Base-by-base conservation (phyloP, 2,113 vertebrate species). In the Pluvianellus socialis region DNA sequence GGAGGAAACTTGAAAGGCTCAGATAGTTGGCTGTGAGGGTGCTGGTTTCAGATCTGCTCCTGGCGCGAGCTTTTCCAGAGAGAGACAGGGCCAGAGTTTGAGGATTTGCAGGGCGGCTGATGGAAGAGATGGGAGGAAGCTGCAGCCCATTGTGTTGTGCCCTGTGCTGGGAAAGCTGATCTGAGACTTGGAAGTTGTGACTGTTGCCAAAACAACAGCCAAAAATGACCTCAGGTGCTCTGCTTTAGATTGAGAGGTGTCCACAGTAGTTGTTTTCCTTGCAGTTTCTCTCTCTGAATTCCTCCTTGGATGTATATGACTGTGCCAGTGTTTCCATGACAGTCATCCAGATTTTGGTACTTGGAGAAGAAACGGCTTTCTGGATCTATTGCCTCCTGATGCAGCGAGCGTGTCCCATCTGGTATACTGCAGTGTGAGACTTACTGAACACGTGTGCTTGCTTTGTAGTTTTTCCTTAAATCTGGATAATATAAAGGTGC, bases 71-170 rank as follows among this genome's bases (percentile, higher is more conserved):
- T 65, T 26, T 50, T 55, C 17, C 45, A 65, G 61, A 65, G 38
- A 67, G 16, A 28, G 58, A 19, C 0, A 0, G 35, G 42, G 12
- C 5, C 28, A 40, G 40, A 38, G 33, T 23, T 9, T 81, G 80
- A 35, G 44, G 32, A 8, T 35, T 82, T 40, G 35, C 15, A 73
- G 26, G 9, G 3, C 2, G 10, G 38, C 44, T 10, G 45, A 23
- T n/a, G 68, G 81, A 42, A 55, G 33, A 80, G 70, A 44, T 1
- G 1, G 21, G 49, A 52, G 50, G 56, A 92, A 65, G 19, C 28
- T 17, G 30, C 38, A 84, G 26, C 50, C n/a, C 14, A 1, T 20
- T 0, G 0, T 0, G 0, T n/a, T 72, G n/a, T 76, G 11, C 8
- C 30, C 21, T 83, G 63, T 19, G 14, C 49, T 65, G 15, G 26